Base-by-base conservation (phyloP, 2,797 vertebrate species). In the Lophius americanus region DNA sequence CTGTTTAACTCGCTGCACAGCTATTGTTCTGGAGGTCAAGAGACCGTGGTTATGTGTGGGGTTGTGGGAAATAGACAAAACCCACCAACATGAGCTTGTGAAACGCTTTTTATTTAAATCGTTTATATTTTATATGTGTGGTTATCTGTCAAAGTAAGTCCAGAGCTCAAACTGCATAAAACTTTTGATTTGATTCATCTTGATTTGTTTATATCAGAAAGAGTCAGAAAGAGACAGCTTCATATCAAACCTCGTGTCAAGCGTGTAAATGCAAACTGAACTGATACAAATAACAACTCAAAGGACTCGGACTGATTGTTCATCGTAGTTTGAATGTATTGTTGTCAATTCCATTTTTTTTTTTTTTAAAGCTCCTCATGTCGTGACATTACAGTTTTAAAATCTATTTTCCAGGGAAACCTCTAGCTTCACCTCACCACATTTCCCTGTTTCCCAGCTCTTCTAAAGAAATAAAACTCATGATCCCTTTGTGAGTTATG, bases 21-120 rank as follows among this genome's bases (percentile, higher is more conserved):
- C 68, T 73, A 65, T 79, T 79, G 68, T 77, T 85, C 70, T 70
- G 23, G 9, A 50, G 64, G 71, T 82, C 62, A 73, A 47, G 14
- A 23, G 47, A 23, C 36, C 54, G 63, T n/a, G 59, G 41, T 51
- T 75, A 43, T 49, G 38, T 72, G 60, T 52, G 32, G 10, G 50
- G 48, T 51, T 79, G 48, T 44, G 58, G 39, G 47, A 70, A 81
- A 68, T 38, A 32, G 38, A 64, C 13, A 42, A 55, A 74, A 58
- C 5, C n/a, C 9, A 59, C 32, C 4, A 55, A 44, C n/a, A 54
- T 7, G 11, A 69, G 35, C 7, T 74, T 74, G 49, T 57, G 64
- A 44, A 77, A 58, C 23, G 43, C 13, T 42, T 10, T 7, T 41
- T 13, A 32, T 12, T 60, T 50, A 49, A 59, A 43, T 51, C 65